These are phyloP conservation scores for Xylota sylvarum DNA, from an alignment of 2,888 invertebrate species.

Conservation along the genomic window DNA sequence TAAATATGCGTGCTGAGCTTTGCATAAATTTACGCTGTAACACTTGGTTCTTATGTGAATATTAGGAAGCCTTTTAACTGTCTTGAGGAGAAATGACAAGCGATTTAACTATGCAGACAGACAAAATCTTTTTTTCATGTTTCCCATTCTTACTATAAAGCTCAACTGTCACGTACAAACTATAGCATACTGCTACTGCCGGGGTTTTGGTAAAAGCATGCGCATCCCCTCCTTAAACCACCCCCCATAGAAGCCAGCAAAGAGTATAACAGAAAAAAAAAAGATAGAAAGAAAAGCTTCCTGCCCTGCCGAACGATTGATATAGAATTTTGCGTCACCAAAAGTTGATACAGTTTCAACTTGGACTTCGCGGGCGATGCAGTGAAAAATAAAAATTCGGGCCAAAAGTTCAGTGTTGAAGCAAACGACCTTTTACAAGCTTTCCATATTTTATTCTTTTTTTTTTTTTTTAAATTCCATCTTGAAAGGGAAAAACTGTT, in stretches of 20 bases:
- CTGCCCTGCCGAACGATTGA: slow-evolving; percentile 52
- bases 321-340: slow-evolving; percentile 75
- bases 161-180: slow-evolving; percentile 15
- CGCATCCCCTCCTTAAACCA: slow-evolving; percentile 35
- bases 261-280: slow-evolving; percentile 1
- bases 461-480: slow-evolving; percentile 22
- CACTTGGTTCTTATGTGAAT: too few species aligned
- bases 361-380: slow-evolving; percentile 74
- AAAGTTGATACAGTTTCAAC: slow-evolving; percentile 74
- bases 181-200: slow-evolving; percentile 6
- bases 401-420: slow-evolving; percentile 59
- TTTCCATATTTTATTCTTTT: slow-evolving; percentile 55
- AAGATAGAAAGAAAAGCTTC: slow-evolving; percentile 43
- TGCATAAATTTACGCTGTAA: too few species aligned
- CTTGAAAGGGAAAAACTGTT: slow-evolving; percentile 19
- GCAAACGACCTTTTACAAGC: slow-evolving; percentile 72
- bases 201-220: slow-evolving; percentile 32
- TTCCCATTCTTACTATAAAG: slow-evolving; percentile 6
- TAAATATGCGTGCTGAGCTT: too few species aligned
- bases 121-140: too few species aligned
- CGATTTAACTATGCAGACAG: too few species aligned
- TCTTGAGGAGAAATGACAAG: too few species aligned
- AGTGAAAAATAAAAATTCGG: slow-evolving; percentile 58
- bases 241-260: slow-evolving; percentile 24
- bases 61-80: too few species aligned